phyloP scores from a whole-genome alignment of 2,888 invertebrate genomes.

The Griposia aprilina region DNA sequence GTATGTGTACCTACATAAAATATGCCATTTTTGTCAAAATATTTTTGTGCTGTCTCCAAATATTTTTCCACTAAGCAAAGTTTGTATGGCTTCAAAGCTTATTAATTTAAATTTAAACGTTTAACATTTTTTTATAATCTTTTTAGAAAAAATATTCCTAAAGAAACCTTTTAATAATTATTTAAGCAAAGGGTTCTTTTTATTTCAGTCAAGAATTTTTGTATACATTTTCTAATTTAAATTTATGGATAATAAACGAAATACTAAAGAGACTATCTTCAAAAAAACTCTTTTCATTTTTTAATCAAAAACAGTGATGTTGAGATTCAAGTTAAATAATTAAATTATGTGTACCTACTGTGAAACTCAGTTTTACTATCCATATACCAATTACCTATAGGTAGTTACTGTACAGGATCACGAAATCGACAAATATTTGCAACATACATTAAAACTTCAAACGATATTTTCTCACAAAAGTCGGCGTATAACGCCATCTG shows the following conservation, averaged over 20 bases:
- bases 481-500: neutral
- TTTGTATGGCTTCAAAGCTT: no score
- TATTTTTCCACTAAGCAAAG: neutral
- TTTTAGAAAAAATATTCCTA: no score
- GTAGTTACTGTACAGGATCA: neutral
- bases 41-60: neutral
- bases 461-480: constrained; percentile 11
- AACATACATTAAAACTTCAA: constrained; percentile 15
- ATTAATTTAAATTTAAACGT: no score
- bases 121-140: no score
- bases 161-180: no score
- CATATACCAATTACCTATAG: neutral
- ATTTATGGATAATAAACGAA: no score
- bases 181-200: no score
- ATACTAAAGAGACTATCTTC: neutral
- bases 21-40: neutral
- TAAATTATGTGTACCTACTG: neutral
- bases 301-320: neutral
- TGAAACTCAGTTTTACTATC: neutral
- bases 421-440: constrained; percentile 7
- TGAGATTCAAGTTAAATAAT: no score
- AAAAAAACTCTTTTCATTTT: neutral
- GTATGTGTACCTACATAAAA: no score
- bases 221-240: no score
- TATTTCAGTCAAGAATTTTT: no score